Conservation (phyloP, 2,797 vertebrate genomes). For the Cirrhinus molitorella region DNA sequence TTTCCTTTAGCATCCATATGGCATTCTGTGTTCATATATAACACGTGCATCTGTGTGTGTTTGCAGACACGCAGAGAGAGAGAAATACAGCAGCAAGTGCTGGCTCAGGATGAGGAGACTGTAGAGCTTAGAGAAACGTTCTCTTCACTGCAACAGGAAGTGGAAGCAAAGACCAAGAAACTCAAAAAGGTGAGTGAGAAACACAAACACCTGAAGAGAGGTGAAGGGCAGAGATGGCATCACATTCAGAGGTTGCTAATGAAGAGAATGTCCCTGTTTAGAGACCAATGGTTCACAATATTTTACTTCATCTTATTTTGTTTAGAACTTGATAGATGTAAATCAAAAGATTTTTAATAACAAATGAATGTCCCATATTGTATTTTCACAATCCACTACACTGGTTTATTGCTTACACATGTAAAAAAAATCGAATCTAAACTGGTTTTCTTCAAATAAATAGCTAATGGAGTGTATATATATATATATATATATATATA, state of each 20-base stretch:
- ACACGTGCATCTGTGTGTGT: conserved; percentile 53
- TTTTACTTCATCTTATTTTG: neutral
- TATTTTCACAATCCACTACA: too few relatives aligned
- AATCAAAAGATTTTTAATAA: neutral
- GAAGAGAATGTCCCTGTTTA: neutral
- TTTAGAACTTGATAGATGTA: neutral
- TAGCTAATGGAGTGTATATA: too few relatives aligned
- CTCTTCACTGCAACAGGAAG: conserved; percentile 94
- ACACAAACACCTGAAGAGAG: conserved; percentile 3
- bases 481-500: too few relatives aligned
- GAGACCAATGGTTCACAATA: too few relatives aligned
- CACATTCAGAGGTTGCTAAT: conserved; percentile 15
- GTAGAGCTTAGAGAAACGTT: conserved; percentile 87
- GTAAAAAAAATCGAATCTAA: neutral
- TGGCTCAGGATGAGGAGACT: conserved; percentile 79
- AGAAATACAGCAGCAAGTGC: conserved; percentile 82
- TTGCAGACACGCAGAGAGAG: conserved; percentile 73
- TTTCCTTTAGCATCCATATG: neutral
- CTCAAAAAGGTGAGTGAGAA: conserved; percentile 89
- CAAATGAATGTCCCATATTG: too few relatives aligned
- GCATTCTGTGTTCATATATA: neutral
- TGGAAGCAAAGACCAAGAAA: conserved; percentile 96
- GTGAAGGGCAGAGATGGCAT: neutral
- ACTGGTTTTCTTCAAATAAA: too few relatives aligned
- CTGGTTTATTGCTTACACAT: neutral